Evolutionary conservation across 2,888 invertebrate species (phyloP).

Genomic region (Spodoptera littoralis): DNA sequence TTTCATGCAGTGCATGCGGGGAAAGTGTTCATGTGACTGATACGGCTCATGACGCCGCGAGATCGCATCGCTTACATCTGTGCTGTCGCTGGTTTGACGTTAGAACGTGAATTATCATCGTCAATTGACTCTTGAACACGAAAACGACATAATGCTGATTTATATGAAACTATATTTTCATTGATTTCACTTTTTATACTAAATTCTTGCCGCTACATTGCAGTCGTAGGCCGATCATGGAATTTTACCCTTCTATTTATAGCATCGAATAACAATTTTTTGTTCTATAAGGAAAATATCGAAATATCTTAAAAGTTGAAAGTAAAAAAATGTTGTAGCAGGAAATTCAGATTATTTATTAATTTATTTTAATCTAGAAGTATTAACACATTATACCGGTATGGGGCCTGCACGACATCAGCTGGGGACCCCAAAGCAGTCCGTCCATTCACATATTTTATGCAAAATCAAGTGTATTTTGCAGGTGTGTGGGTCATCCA

Average conservation of each 20-base stretch:
- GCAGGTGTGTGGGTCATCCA: constrained; percentile 9
- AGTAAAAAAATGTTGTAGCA: too few species aligned
- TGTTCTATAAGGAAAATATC: too few species aligned
- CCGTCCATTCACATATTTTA: background rate
- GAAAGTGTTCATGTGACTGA: constrained; percentile 63
- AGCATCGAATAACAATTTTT: too few species aligned
- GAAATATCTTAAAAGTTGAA: too few species aligned
- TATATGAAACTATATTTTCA: constrained; percentile 5
- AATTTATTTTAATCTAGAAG: too few species aligned
- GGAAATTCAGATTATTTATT: too few species aligned
- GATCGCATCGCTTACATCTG: constrained; percentile 57
- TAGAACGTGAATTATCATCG: constrained; percentile 35
- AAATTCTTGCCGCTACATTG: too few species aligned
- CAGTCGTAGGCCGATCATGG: too few species aligned
- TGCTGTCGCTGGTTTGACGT: constrained; percentile 27
- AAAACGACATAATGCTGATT: constrained; percentile 1
- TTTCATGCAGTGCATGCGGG: constrained; percentile 59
- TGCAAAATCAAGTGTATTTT: constrained; percentile 7
- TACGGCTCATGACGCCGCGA: constrained; percentile 58
- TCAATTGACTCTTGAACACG: constrained; percentile 23
- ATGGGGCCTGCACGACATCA: constrained; percentile 7
- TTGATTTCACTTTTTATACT: constrained; percentile 7
- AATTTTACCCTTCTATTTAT: too few species aligned
- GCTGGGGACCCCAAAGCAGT: constrained; percentile 2
- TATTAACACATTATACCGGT: background rate